Evolutionary conservation across 2,113 vertebrate species (phyloP), one percentile per base, ranked within the genome.

Genomic region (Crotalus viridis): DNA sequence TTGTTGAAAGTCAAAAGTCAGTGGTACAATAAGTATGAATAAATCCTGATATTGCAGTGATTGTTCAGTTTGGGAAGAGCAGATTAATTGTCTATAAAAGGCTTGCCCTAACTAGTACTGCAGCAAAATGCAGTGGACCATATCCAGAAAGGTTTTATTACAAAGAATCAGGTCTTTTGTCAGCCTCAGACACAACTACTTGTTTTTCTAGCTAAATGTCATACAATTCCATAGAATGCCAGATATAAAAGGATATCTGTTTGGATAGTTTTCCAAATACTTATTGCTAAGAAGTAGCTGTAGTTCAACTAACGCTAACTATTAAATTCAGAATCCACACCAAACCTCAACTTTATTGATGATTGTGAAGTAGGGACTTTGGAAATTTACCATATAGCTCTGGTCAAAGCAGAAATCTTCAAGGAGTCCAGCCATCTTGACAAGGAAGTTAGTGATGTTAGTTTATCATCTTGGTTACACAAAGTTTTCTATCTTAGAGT

Each of bases 21-120:
- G 39, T 56, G 91, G 91, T 91, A 93, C 52, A 93, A 28, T 46
- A 89, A 89, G 59, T 96, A 43, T 7, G 90, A 48, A 93, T 94
- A 90, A 91, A 93, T 69, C 21, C 61, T 95, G 92, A 90, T 5
- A 51, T 94, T 94, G 94, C 12, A 57, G 61, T n/a, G 0, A 89
- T 57, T 39, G 94, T 95, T 94, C 69, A 93, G 91, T 55, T 86
- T 61, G 85, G 91, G 54, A 96, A 93, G 17, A 61, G n/a, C 57
- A 91, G 95, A 90, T 28, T 95, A 91, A 94, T 95, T 88, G 81
- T 93, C 87, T 94, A 8, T 59, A 91, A 93, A 91, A n/a, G 94
- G 69, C 90, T 21, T 33, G 26, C 0, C 22, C 21, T 92, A 48
- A 95, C 39, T 87, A 93, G 6, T 9, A 88, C 51, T 88, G n/a